Conservation (phyloP, 2,113 vertebrate genomes). For the Riparia riparia region DNA sequence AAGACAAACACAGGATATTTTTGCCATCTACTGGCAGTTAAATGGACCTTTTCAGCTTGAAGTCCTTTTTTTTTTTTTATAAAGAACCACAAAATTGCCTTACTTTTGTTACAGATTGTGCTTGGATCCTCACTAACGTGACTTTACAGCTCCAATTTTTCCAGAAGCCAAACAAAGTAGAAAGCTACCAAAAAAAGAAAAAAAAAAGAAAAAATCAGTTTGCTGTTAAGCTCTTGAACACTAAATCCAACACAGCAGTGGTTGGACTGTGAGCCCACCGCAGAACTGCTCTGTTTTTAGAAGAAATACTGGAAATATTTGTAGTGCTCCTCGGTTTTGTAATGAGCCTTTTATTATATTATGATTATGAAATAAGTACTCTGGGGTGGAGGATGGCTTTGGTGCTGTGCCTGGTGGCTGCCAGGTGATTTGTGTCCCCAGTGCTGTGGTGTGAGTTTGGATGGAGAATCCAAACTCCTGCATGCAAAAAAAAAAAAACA, state of each 20-base stretch:
- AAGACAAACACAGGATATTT: conserved; percentile 18
- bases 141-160: conserved; percentile 18
- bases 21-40: conserved; percentile 61
- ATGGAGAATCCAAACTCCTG: not conserved
- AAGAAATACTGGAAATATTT: conserved; percentile 40
- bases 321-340: conserved; percentile 45
- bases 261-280: not conserved
- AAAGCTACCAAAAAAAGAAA: not conserved
- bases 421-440: not conserved
- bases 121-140: not conserved
- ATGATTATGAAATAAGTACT: not conserved
- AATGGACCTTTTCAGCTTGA: conserved; percentile 38
- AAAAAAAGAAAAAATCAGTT: not conserved
- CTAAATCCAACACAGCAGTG: not conserved
- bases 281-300: conserved; percentile 33
- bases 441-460: not conserved
- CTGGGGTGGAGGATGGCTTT: not conserved
- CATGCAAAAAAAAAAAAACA: not conserved
- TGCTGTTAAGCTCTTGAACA: not conserved
- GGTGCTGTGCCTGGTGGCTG: not conserved
- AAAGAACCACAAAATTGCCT: conserved; percentile 48
- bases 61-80: not conserved
- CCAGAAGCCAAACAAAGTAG: conserved; percentile 11
- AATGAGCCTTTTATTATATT: not conserved
- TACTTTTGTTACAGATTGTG: conserved; percentile 60